phyloP scores from a whole-genome alignment of 2,113 vertebrate species.

The Siphamia tubifer region DNA sequence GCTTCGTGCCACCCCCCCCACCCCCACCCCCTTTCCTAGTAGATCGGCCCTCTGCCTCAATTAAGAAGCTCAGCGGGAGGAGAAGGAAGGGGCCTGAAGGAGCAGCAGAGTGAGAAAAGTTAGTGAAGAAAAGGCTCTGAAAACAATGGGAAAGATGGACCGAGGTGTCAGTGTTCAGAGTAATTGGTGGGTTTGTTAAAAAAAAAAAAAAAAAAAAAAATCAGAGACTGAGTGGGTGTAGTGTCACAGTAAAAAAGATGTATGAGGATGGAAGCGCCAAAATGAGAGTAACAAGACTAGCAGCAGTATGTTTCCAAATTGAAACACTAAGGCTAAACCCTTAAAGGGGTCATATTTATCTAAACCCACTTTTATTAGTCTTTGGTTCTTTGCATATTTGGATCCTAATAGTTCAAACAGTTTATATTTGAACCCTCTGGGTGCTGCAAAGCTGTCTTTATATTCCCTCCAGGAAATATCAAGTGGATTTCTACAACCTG shows the following conservation, averaged over 20 bases:
- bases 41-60: conserved; percentile 5
- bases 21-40: neutral
- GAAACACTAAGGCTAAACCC: conserved; percentile 43
- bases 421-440: too few species aligned
- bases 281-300: conserved; percentile 5
- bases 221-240: neutral
- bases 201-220: neutral
- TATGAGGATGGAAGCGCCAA: neutral
- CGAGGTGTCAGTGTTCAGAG: too few species aligned
- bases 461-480: too few species aligned
- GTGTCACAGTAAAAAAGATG: neutral
- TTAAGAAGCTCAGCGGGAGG: conserved; percentile 5
- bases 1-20: neutral
- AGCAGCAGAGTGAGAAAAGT: neutral
- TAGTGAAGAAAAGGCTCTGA: too few species aligned
- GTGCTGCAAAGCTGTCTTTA: too few species aligned
- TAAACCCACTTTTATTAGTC: too few species aligned
- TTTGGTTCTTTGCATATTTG: too few species aligned
- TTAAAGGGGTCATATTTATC: too few species aligned
- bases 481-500: too few species aligned
- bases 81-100: conserved; percentile 3
- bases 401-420: too few species aligned
- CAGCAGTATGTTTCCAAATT: conserved; percentile 18
- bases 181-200: too few species aligned
- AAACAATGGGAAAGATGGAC: too few species aligned